A percentile compares a stretch with the other conserved stretches of the same genome.
Conservation (phyloP, 2,888 invertebrate genomes). For the Notodonta ziczac region DNA sequence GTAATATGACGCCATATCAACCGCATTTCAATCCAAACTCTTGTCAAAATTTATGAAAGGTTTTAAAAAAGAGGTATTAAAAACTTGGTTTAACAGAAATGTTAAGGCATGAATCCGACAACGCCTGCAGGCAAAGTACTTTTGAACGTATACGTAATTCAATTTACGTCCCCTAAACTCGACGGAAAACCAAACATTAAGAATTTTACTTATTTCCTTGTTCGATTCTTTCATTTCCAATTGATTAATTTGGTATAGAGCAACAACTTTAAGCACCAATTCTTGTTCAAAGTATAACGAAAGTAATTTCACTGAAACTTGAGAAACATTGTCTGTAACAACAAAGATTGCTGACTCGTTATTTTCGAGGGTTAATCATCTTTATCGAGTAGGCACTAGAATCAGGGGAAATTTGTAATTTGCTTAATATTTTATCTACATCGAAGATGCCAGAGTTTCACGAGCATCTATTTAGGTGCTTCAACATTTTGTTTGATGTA, state of each 20-base stretch:
- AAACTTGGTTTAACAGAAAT: not conserved
- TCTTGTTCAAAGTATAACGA: slow-evolving; percentile 27
- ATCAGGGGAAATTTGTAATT: slow-evolving; percentile 48
- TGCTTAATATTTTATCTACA: slow-evolving; percentile 43
- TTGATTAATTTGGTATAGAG: slow-evolving; percentile 24
- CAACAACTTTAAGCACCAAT: slow-evolving; percentile 20
- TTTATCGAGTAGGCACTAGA: slow-evolving; percentile 50
- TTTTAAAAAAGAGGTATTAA: too few species aligned
- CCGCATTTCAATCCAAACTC: too few species aligned
- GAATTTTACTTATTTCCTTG: slow-evolving; percentile 7
- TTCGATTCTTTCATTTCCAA: slow-evolving; percentile 11
- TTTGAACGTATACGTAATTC: slow-evolving; percentile 3
- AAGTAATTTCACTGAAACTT: slow-evolving; percentile 52
- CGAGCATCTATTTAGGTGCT: slow-evolving; percentile 1
- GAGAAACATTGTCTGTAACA: slow-evolving; percentile 49
- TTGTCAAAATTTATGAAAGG: too few species aligned
- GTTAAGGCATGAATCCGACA: not conserved
- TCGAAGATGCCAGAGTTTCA: slow-evolving; percentile 19
- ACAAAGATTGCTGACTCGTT: slow-evolving; percentile 55
- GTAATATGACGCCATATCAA: too few species aligned
- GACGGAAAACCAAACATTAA: slow-evolving; percentile 9
- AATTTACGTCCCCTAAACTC: slow-evolving; percentile 4
- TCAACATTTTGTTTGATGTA: not conserved
- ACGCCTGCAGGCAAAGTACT: not conserved
- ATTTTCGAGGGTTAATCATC: slow-evolving; percentile 57